Base-by-base conservation (phyloP, 1,140 invertebrate genomes). In the Chironomus tepperi region DNA sequence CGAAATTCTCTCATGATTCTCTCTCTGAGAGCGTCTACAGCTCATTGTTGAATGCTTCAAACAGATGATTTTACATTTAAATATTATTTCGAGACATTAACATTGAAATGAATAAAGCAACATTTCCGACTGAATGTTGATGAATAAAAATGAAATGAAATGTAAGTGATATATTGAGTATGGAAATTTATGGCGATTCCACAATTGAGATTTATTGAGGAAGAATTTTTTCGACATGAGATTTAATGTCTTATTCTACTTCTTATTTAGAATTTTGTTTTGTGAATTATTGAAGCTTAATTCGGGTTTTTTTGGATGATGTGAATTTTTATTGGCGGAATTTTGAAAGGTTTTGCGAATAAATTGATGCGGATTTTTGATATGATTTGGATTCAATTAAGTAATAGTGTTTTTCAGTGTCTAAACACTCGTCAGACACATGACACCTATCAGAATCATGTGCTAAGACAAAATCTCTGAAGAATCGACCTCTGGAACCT, bases 151-250 rank as follows among this genome's bases (percentile, higher is more conserved):
- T n/a, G n/a, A n/a, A n/a, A n/a, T n/a, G n/a, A n/a, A n/a, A n/a
- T n/a, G n/a, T n/a, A 57, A 57, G 47, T 57, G 47, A 57, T 57
- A 15, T 57, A 57, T 57, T 57, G 47, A 57, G 47, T n/a, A 15
- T 57, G 12, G 24, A 57, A n/a, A 57, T 57, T 57, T 57, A 57
- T 57, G 47, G 47, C 47, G 47, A n/a, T n/a, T 57, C n/a, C 47
- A n/a, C 47, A 57, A 57, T 57, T 57, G 47, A 57, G 47, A 57
- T 57, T 57, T 57, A 57, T 57, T 12, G 47, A 57, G 47, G 47
- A 57, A 57, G 47, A 15, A 57, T n/a, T 57, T 57, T 57, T 57
- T 57, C 15, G 47, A 57, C 10, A 15, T 57, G 12, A 57, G 47
- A n/a, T n/a, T 57, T 12, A n/a, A 57, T 12, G 12, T 12, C 47